Evolutionary conservation across 2,888 invertebrate species (phyloP).

Genomic region (Entomobrya multifasciata): DNA sequence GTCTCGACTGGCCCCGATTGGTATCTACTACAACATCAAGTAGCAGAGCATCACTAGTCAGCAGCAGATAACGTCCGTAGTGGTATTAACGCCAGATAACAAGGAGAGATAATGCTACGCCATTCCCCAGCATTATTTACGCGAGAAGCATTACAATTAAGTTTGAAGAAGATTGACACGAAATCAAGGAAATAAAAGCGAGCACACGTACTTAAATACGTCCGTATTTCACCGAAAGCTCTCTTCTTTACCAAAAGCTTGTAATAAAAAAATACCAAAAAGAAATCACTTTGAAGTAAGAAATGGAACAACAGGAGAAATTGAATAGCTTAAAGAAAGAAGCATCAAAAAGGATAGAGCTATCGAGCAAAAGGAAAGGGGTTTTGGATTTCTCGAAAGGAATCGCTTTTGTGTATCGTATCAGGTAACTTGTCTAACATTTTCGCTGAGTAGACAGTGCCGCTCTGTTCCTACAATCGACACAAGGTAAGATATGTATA

Average conservation of each 20-base stretch:
- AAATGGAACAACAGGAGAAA: background rate
- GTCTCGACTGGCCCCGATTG: slow-evolving; percentile 63
- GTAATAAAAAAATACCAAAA: too few relatives aligned
- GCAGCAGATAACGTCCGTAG: background rate
- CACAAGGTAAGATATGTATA: slow-evolving; percentile 2
- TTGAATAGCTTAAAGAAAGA: background rate
- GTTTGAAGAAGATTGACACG: slow-evolving; percentile 26
- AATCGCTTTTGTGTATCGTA: background rate
- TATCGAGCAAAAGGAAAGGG: background rate
- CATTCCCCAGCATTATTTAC: background rate
- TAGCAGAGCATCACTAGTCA: background rate
- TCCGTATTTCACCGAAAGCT: too few relatives aligned
- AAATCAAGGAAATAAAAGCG: background rate
- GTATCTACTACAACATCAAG: background rate
- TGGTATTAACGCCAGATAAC: background rate
- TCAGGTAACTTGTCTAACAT: slow-evolving; percentile 19
- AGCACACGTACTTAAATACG: background rate
- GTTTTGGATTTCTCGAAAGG: background rate
- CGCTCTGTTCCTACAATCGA: background rate
- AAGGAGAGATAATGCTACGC: background rate
- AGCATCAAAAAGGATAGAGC: background rate
- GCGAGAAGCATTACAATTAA: background rate
- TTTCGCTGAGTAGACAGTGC: background rate
- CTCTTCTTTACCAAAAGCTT: too few relatives aligned
- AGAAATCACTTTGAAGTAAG: too few relatives aligned